Evolutionary conservation across 2,113 vertebrate genomes (phyloP).

Genomic region (Oreamnos americanus): DNA sequence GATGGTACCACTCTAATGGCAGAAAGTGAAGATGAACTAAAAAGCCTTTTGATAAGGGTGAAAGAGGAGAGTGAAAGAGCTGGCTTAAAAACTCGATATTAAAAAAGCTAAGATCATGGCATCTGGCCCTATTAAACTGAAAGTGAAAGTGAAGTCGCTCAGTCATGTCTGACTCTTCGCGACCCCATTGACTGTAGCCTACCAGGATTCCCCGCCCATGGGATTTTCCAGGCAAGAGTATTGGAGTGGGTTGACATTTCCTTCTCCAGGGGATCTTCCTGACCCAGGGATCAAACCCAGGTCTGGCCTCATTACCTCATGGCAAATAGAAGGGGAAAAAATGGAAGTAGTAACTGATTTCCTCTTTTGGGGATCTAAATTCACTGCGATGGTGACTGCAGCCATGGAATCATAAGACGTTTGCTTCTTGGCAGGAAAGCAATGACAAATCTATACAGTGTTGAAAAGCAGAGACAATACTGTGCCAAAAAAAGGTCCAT

Average conservation of each 20-base stretch:
- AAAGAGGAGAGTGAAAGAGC: not conserved
- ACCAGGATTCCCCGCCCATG: not conserved
- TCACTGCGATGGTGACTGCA: not conserved
- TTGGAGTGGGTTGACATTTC: rapidly evolving
- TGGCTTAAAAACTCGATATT: not conserved
- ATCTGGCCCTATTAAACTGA: not conserved
- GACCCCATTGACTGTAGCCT: not conserved
- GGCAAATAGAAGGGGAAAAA: not conserved
- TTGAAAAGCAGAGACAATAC: not conserved
- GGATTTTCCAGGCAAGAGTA: not conserved
- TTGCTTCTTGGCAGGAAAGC: not conserved
- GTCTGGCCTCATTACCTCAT: not conserved
- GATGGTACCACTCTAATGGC: not conserved
- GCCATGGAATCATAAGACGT: not conserved
- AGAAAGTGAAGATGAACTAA: not conserved
- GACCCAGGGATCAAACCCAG: not conserved
- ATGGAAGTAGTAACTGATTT: not conserved
- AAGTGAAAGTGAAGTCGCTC: not conserved
- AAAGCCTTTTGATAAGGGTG: not conserved
- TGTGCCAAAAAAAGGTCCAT: not conserved
- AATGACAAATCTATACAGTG: not conserved
- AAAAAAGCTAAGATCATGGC: not conserved
- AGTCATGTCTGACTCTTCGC: rapidly evolving
- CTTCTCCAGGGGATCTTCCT: not conserved
- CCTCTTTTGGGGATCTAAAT: not conserved